Base-by-base conservation (phyloP, 1,140 invertebrate species). In the Magallana ariakensis region DNA sequence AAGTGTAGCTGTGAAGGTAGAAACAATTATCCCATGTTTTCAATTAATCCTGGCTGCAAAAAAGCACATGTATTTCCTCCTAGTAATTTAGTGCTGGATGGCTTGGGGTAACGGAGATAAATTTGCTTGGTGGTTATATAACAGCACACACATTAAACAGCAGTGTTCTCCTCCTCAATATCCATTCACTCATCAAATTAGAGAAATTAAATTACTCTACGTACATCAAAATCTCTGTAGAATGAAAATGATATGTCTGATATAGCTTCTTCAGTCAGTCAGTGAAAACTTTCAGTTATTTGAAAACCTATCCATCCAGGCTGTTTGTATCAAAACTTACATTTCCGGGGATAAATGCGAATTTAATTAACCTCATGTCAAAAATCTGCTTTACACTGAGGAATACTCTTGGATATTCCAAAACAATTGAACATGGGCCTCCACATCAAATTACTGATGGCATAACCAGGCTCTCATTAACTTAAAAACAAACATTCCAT, bases 91-190 rank as follows among this genome's bases (percentile, higher is more conserved):
- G 22, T 26, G 66, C 66, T 75, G 66, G 22, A 26, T 22, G 22
- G 33, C 9, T 75, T 75, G n/a, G 8, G 33, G 66, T 75, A 75
- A 22, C 66, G 22, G 33, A 22, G 66, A 19, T 75, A 75, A 33
- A 75, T 13, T 75, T 75, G 66, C 66, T 22, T 60, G 22, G 66
- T 75, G 66, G 66, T 75, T 75, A 75, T 26, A 75, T 75, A 33
- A 75, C 22, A 75, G 13, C 22, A 33, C 22, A 33, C 33, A 75
- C 66, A 75, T 75, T 26, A 75, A 22, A 75, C 66, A 75, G 66
- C 66, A 75, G 66, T 75, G 66, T 19, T 26, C 66, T 26, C 22
- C 66, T 26, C 33, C 19, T 13, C 10, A 13, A 26, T 13, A 26
- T 16, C 66, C 66, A 75, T 75, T 75, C 66, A 75, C 22, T 2